phyloP scores from a whole-genome alignment of 2,113 vertebrate species.

The Toxotes chatareus region DNA sequence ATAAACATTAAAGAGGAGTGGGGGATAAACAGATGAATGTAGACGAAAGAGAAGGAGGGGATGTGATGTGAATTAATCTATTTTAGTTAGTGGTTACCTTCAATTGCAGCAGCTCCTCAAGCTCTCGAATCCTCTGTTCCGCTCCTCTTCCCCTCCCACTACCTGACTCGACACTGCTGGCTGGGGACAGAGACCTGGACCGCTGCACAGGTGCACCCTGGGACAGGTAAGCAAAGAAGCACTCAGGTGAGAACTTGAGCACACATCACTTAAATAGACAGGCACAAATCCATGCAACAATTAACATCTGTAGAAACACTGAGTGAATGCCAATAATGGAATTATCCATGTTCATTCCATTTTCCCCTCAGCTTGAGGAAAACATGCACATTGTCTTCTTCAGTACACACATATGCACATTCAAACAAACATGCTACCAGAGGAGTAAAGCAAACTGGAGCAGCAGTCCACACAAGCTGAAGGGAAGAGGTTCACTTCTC shows the following conservation, averaged over 20 bases:
- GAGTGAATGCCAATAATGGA: conserved; percentile 95
- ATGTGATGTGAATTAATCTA: conserved; percentile 23
- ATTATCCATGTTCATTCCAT: conserved; percentile 83
- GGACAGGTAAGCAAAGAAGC: conserved; percentile 87
- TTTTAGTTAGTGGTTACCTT: conserved; percentile 86
- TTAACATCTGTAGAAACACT: conserved; percentile 89
- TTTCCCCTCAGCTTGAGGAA: conserved; percentile 71
- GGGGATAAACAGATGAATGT: conserved; percentile 1
- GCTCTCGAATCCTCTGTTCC: conserved; percentile 87
- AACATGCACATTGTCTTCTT: conserved; percentile 63
- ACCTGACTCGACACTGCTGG: conserved; percentile 82
- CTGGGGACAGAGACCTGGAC: conserved; percentile 95
- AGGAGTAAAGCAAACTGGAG: conserved; percentile 94
- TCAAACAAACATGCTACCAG: conserved; percentile 90
- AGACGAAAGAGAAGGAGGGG: neutral
- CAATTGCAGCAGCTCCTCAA: conserved; percentile 88
- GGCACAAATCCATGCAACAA: conserved; percentile 89
- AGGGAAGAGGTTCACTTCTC: conserved; percentile 65
- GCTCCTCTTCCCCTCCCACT: conserved; percentile 82
- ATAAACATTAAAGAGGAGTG: neutral
- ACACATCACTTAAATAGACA: conserved; percentile 85
- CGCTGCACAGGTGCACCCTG: conserved; percentile 92
- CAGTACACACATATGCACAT: conserved; percentile 64
- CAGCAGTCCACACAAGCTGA: conserved; percentile 86
- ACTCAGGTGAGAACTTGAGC: conserved; percentile 84